Conservation (phyloP, 37 sponge, comb jelly and placozoan genomes). For the Halisarca cf. caerulea region DNA sequence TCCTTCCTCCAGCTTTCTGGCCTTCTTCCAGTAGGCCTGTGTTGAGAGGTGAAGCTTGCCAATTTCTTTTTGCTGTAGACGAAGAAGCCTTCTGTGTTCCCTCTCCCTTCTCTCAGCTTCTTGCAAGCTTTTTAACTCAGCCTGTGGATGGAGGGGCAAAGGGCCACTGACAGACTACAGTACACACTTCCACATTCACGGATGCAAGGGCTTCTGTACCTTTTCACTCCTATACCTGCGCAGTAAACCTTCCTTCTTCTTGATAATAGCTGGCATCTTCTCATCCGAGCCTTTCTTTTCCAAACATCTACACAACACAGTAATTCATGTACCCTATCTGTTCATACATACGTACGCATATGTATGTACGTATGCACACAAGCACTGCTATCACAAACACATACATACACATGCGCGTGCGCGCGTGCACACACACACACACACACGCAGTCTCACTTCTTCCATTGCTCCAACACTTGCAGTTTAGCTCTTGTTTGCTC, state of each 20-base stretch:
- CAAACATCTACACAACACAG: conserved; percentile 32
- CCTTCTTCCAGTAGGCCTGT: conserved; percentile 64
- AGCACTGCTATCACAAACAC: neutral
- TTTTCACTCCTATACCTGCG: conserved; percentile 68
- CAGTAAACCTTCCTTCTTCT: conserved; percentile 67
- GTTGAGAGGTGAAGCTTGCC: conserved; percentile 52
- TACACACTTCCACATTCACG: neutral
- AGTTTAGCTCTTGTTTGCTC: conserved; percentile 51
- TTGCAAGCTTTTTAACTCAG: conserved; percentile 75
- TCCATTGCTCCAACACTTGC: conserved; percentile 38
- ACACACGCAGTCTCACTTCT: conserved; percentile 39
- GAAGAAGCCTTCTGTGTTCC: conserved; percentile 64
- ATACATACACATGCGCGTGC: neutral
- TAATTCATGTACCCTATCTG: neutral
- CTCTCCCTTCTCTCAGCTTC: conserved; percentile 63
- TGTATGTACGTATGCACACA: neutral
- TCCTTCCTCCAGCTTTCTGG: conserved; percentile 25
- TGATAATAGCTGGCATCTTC: conserved; percentile 77
- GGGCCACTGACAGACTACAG: too few relatives aligned
- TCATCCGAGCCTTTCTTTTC: conserved; percentile 84
- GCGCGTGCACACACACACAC: neutral
- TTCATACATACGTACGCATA: neutral
- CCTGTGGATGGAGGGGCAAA: conserved; percentile 19
- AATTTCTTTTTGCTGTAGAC: conserved; percentile 77
- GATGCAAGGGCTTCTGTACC: conserved; percentile 16